Evolutionary conservation across 1,140 invertebrate species (phyloP).

Genomic region (Bacillus rossius): DNA sequence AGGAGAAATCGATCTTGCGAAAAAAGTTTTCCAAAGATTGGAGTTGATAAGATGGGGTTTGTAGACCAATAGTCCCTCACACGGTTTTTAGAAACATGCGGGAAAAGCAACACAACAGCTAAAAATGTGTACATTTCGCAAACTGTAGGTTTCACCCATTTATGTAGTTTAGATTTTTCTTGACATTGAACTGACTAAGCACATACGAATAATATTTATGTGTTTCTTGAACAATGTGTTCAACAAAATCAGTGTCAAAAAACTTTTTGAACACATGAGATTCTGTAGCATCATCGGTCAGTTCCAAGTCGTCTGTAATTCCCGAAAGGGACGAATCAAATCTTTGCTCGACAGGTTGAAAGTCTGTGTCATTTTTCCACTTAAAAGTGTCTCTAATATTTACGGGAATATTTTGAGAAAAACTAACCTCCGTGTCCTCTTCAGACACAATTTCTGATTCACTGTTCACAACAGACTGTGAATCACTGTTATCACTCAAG

Average conservation of each 20-base stretch:
- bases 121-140: background rate
- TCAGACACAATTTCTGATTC: no score
- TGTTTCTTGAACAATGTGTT: background rate
- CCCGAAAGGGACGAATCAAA: no score
- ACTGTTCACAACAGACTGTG: no score
- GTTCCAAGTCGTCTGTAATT: no score
- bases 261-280: background rate
- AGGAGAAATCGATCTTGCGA: conserved; percentile 16
- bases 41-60: background rate
- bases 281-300: background rate
- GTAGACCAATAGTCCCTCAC: background rate
- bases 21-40: conserved; percentile 14
- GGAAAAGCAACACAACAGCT: background rate
- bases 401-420: no score
- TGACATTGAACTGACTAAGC: background rate
- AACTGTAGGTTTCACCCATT: background rate
- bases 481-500: no score
- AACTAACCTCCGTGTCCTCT: no score
- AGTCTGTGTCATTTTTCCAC: no score
- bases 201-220: background rate
- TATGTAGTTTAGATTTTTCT: conserved; percentile 1
- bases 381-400: no score
- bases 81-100: background rate
- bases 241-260: background rate
- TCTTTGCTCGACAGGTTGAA: no score